phyloP scores from a whole-genome alignment of 2,113 vertebrate species.

The Xenopus tropicalis region DNA sequence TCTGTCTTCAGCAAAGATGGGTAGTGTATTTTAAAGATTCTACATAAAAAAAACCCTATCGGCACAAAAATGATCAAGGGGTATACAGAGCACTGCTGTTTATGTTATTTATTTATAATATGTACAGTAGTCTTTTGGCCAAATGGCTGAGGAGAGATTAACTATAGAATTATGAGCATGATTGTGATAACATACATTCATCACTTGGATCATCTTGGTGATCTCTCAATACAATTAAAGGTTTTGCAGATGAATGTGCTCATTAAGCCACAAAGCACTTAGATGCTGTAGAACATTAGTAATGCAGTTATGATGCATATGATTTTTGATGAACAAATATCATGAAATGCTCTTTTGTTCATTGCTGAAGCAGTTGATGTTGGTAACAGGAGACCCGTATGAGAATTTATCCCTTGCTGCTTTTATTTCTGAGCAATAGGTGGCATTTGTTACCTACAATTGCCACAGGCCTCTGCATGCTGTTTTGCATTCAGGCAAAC shows the following conservation, averaged over 20 bases:
- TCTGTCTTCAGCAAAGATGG: conserved; percentile 19
- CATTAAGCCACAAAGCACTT: not conserved
- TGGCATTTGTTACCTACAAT: too few species aligned
- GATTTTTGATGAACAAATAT: not conserved
- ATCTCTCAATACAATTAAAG: not conserved
- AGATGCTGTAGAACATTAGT: not conserved
- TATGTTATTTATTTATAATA: not conserved
- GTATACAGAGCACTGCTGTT: not conserved
- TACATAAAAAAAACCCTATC: conserved; percentile 22
- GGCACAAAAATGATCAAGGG: not conserved
- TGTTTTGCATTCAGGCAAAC: too few species aligned
- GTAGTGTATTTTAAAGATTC: conserved; percentile 29
- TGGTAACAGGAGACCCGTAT: too few species aligned
- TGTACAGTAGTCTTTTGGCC: not conserved
- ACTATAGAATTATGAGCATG: not conserved
- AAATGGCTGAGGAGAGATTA: not conserved
- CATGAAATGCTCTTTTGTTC: not conserved
- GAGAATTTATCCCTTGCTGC: too few species aligned
- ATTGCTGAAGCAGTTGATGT: too few species aligned
- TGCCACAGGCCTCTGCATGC: too few species aligned
- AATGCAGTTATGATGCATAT: not conserved
- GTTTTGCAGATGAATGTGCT: not conserved
- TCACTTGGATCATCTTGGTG: not conserved
- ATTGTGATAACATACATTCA: not conserved
- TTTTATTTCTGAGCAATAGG: too few species aligned